Base-by-base conservation (phyloP, 2,113 vertebrate species). In the Anas platyrhynchos region DNA sequence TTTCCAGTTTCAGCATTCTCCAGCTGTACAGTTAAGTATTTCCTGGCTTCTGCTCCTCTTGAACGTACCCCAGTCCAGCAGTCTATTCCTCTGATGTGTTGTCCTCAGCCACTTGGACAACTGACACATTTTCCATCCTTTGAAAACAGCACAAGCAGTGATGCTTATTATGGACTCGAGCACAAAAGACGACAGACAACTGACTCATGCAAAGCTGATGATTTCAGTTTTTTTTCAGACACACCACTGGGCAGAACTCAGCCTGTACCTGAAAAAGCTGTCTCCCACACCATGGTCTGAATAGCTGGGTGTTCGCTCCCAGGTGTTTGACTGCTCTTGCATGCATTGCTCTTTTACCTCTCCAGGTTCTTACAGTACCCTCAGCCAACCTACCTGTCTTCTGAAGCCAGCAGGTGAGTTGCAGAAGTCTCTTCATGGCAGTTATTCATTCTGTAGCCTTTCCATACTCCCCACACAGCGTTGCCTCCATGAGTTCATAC, bases 131-230 rank as follows among this genome's bases (percentile, higher is more conserved):
- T 81, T 68, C 73, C 58, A 48, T 18, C 43, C n/a, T 27, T 1
- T 43, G 83, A 21, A 27, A 74, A 11, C 16, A 62, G 38, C 61
- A 29, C 1, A 7, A 71, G 66, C 61, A 63, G 73, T 5, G 6
- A n/a, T 2, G 73, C 65, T 84, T 41, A 74, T 59, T 4, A 10
- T 72, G 66, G 69, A 14, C 69, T 21, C 36, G 4, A 15, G 18
- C 5, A 55, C 4, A n/a, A 63, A 36, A 23, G 65, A 6, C 2
- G 6, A 32, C 38, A 79, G 41, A 38, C n/a, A 54, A 20, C 18
- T 1, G 4, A 48, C 3, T n/a, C 0, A 1, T 50, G 43, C 69
- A 54, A 63, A 78, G 65, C 2, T 3, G 2, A 16, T 21, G 52
- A 38, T 3, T 2, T 38, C 3, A 1, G 15, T 9, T 2, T 89